phyloP scores from a whole-genome alignment of 2,888 invertebrate species.

The Crocallis elinguaria region DNA sequence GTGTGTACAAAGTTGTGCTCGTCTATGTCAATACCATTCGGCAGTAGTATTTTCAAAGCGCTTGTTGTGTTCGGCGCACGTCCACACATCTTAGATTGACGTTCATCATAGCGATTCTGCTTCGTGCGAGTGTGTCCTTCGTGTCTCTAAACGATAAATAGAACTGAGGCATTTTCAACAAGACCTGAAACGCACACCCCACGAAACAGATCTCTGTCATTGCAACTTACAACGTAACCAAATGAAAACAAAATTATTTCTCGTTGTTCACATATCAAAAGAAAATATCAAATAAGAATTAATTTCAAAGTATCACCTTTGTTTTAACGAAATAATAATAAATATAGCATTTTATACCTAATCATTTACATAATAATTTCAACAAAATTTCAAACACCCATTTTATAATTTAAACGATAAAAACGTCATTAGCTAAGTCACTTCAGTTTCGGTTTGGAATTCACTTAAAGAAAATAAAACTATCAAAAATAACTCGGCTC shows the following conservation, averaged over 20 bases:
- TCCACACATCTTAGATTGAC: slow-evolving; percentile 65
- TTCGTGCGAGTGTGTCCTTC: slow-evolving; percentile 31
- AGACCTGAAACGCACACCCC: slow-evolving; percentile 44
- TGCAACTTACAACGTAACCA: slow-evolving; percentile 57
- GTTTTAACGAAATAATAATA: slow-evolving; percentile 80
- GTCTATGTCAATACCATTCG: slow-evolving; percentile 32
- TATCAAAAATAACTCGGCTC: slow-evolving; percentile 85
- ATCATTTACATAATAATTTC: slow-evolving; percentile 84
- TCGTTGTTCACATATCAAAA: slow-evolving; percentile 67
- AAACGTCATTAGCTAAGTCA: slow-evolving; percentile 80
- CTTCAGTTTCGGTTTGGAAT: slow-evolving; percentile 78
- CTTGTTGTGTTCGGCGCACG: slow-evolving; percentile 60
- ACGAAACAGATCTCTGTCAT: slow-evolving; percentile 50
- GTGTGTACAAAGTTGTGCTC: slow-evolving; percentile 29
- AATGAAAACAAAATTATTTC: slow-evolving; percentile 63
- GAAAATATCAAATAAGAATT: slow-evolving; percentile 84
- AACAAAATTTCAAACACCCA: slow-evolving; percentile 83
- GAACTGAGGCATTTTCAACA: slow-evolving; percentile 23
- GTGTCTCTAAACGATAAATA: slow-evolving; percentile 17
- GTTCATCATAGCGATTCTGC: slow-evolving; percentile 44
- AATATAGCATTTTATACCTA: slow-evolving; percentile 82
- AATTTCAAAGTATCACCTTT: slow-evolving; percentile 80
- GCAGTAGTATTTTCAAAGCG: slow-evolving; percentile 44
- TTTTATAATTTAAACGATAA: slow-evolving; percentile 73
- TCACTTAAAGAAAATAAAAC: slow-evolving; percentile 83